Evolutionary conservation across 2,888 invertebrate genomes (phyloP), one percentile per base, ranked within the genome.

Genomic region (Rhogogaster chlorosoma): DNA sequence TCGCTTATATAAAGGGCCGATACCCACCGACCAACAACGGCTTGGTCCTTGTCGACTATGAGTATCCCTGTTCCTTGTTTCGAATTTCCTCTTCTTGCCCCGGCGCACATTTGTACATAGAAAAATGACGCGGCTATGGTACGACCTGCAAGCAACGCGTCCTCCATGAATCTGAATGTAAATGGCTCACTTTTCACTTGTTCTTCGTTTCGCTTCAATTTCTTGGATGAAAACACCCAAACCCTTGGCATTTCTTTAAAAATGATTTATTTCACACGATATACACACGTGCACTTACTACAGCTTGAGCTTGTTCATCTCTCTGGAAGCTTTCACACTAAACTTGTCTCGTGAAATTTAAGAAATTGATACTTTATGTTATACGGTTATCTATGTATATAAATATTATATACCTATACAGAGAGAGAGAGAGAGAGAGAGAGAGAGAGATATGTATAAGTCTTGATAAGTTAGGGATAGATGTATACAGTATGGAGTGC

Each of bases 101-200:
- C 32, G 67, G 38, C 36, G 42, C 26, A 73, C 26, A 73, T 73
- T 42, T n/a, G 73, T 73, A 29, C 26, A 42, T 42, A 67, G 67
- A 67, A 67, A 67, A 32, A 18, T 18, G 22, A 15, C 67, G 26
- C 15, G 22, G n/a, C 26, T n/a, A 73, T n/a, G 22, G 42, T 18
- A 77, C 49, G 38, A 38, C 22, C 32, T 80, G 26, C 71, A 42
- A 73, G 80, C 57, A 57, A 45, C 36, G 78, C 78, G 26, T 38
- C 22, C 80, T 57, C 80, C 61, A 42, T 80, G 38, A 61, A 80
- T 80, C 80, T 57, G 80, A 61, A 80, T 80, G 61, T 61, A 80
- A 80, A 80, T 80, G 38, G 80, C 57, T 57, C 80, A 80, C 80
- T 80, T 80, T 80, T 80, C 78, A 80, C 78, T 80, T 80, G 78